These are phyloP conservation scores for Eustalomyia histrio DNA, from an alignment of 2,888 invertebrate species.

Conservation along the genomic window DNA sequence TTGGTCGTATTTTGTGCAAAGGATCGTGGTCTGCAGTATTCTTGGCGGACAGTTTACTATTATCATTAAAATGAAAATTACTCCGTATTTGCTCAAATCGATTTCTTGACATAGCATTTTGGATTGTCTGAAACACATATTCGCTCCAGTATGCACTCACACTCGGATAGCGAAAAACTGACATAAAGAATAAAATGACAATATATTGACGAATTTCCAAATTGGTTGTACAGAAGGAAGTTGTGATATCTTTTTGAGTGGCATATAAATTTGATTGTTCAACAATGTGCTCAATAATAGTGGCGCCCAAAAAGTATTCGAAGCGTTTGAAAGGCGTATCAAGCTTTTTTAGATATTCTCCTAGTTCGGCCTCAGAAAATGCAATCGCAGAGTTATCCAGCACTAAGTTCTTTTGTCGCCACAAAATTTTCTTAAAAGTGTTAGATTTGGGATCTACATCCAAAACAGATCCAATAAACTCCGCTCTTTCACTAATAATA, in stretches of 20 bases:
- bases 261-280: too few relatives aligned
- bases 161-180: slow-evolving; percentile 59
- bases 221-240: slow-evolving; percentile 56
- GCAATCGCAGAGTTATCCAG: too few relatives aligned
- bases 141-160: slow-evolving; percentile 61
- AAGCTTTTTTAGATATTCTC: too few relatives aligned
- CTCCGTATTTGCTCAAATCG: slow-evolving; percentile 58
- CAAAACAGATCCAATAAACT: slow-evolving; percentile 49
- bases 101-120: slow-evolving; percentile 60
- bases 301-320: too few relatives aligned
- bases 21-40: too few relatives aligned
- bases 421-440: slow-evolving; percentile 25
- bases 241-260: slow-evolving; percentile 15
- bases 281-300: too few relatives aligned
- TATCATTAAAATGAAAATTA: slow-evolving; percentile 66
- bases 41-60: slow-evolving; percentile 61
- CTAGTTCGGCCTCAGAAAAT: too few relatives aligned
- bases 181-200: too few relatives aligned
- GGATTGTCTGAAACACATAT: slow-evolving; percentile 60
- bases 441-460: slow-evolving; percentile 30
- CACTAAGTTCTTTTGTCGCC: too few relatives aligned
- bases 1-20: too few relatives aligned
- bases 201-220: slow-evolving; percentile 53
- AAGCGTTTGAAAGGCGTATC: too few relatives aligned
- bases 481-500: background rate